These are phyloP conservation scores for Okamejei kenojei DNA, from an alignment of 2,797 vertebrate species.

Conservation along the genomic window DNA sequence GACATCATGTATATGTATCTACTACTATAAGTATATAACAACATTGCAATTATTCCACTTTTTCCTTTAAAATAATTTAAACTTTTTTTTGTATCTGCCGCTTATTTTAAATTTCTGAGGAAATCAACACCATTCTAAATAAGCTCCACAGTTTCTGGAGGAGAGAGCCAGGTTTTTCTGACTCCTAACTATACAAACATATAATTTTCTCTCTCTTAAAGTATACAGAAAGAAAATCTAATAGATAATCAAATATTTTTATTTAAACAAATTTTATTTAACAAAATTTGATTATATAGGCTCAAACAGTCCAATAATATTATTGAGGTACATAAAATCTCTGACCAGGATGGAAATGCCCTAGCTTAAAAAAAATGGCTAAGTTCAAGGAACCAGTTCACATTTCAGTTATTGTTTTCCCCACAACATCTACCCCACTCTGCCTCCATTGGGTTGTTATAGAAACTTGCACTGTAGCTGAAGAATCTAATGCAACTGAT, in stretches of 20 bases:
- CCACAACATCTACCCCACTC: not conserved
- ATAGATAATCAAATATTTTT: not conserved
- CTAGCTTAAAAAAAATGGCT: not conserved
- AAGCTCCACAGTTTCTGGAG: no score
- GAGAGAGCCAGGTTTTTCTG: no score
- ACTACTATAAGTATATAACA: not conserved
- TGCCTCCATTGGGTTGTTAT: not conserved
- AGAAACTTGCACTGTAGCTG: not conserved
- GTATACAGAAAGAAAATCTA: not conserved
- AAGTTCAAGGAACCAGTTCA: not conserved
- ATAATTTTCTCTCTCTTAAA: not conserved
- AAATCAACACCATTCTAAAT: no score
- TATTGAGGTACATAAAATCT: not conserved
- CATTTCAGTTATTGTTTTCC: not conserved
- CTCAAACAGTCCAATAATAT: not conserved
- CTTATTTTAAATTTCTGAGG: not conserved
- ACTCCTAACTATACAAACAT: not conserved
- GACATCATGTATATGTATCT: not conserved
- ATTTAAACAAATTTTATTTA: no score
- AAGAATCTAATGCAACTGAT: not conserved
- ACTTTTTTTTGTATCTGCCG: not conserved
- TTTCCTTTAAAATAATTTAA: not conserved
- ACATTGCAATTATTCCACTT: not conserved
- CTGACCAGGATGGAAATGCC: not conserved
- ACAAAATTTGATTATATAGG: not conserved